phyloP scores from a whole-genome alignment of 2,888 invertebrate species.

The Epistrophe grossulariae region DNA sequence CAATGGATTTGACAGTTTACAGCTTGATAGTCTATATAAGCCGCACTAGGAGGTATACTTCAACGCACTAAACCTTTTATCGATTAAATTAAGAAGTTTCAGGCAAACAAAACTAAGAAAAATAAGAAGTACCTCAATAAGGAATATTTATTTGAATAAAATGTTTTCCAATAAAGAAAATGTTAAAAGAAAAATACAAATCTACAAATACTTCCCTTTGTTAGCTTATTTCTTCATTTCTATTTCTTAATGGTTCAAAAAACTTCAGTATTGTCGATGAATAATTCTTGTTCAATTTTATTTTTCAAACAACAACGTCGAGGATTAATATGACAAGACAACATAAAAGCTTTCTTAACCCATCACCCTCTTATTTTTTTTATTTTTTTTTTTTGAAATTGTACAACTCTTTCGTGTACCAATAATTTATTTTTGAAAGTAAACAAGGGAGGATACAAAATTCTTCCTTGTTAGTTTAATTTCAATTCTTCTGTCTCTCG shows the following conservation, averaged over 20 bases:
- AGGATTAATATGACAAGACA: conserved; percentile 25
- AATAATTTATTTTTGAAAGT: not conserved
- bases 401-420: not conserved
- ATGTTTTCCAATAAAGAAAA: not conserved
- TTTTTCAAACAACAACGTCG: conserved; percentile 1
- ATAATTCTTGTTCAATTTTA: conserved; percentile 13
- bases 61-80: too few species aligned
- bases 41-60: too few species aligned
- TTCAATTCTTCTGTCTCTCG: conserved; percentile 11
- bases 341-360: conserved; percentile 37
- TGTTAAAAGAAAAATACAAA: not conserved
- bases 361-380: not conserved
- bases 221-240: not conserved
- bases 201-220: not conserved
- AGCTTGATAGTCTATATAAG: too few species aligned
- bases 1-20: too few species aligned
- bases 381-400: not conserved
- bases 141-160: not conserved
- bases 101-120: too few species aligned
- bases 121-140: too few species aligned
- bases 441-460: not conserved
- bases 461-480: conserved; percentile 5
- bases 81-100: too few species aligned
- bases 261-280: not conserved
- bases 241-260: not conserved